Evolutionary conservation across 2,888 invertebrate species (phyloP).

Genomic region (Sclerodermus sp.): DNA sequence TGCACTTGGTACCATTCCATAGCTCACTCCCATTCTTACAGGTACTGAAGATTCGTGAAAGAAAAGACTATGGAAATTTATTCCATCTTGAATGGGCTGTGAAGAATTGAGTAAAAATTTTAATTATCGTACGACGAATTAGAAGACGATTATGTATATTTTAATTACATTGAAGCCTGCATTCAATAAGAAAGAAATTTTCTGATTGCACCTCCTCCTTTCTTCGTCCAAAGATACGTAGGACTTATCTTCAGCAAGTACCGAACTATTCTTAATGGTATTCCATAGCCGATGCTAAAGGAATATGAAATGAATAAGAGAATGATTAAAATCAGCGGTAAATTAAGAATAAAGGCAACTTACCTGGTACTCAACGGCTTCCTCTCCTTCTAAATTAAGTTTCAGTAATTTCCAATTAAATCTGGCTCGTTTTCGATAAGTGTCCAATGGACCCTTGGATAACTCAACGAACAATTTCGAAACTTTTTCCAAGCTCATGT

Average conservation of each 20-base stretch:
- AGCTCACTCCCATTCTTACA: constrained; percentile 49
- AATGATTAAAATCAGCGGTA: neutral
- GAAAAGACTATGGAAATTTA: constrained; percentile 37
- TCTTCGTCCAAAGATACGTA: constrained; percentile 71
- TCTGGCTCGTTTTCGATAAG: constrained; percentile 75
- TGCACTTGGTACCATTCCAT: constrained; percentile 59
- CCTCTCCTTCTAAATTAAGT: constrained; percentile 77
- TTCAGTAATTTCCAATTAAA: constrained; percentile 89
- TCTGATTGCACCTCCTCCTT: constrained; percentile 60
- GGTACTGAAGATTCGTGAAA: constrained; percentile 52
- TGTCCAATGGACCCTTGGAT: constrained; percentile 76
- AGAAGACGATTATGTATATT: neutral
- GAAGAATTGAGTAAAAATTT: neutral
- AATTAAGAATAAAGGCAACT: neutral
- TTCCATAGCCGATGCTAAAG: constrained; percentile 69
- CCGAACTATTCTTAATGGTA: constrained; percentile 73
- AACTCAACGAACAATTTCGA: constrained; percentile 68
- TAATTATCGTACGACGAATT: neutral
- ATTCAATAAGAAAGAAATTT: constrained; percentile 14
- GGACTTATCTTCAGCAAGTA: constrained; percentile 68
- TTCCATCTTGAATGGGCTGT: constrained; percentile 16
- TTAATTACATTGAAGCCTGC: neutral
- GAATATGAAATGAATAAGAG: neutral
- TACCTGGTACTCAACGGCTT: constrained; percentile 78
- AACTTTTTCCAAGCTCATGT: constrained; percentile 16